Conservation (phyloP, 2,888 invertebrate species). For the Alloplasta piceator region DNA sequence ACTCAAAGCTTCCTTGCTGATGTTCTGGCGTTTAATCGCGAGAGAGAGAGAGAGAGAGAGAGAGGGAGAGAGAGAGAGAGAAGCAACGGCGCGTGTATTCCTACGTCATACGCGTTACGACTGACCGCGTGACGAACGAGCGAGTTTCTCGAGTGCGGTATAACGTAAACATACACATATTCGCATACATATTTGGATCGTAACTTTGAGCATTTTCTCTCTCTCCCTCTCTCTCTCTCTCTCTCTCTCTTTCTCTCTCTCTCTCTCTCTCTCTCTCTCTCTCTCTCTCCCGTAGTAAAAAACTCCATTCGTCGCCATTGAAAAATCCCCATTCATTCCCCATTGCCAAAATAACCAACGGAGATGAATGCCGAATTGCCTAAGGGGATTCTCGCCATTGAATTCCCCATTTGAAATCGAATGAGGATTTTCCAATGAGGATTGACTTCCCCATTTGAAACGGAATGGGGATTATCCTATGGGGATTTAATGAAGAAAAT, state of each 20-base stretch:
- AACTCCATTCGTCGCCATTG: no score
- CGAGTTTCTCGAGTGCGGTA: constrained; percentile 28
- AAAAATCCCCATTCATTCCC: no score
- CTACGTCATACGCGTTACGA: constrained; percentile 64
- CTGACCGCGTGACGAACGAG: constrained; percentile 58
- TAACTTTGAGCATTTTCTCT: constrained; percentile 24
- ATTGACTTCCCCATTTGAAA: no score
- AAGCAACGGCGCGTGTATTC: constrained; percentile 44
- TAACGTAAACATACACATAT: neutral
- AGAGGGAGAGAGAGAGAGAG: constrained; percentile 28
- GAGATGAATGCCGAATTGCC: no score
- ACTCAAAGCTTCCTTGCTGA: constrained; percentile 17
- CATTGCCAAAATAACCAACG: no score
- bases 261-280: constrained; percentile 54
- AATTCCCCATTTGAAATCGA: no score
- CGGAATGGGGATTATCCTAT: no score
- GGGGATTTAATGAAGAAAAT: no score
- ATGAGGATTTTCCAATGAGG: no score
- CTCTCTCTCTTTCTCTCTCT: neutral
- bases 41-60: constrained; percentile 21
- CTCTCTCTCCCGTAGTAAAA: constrained; percentile 25
- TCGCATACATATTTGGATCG: constrained; percentile 30
- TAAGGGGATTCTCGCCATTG: no score
- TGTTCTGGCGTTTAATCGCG: constrained; percentile 29
- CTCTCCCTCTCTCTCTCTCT: constrained; percentile 17